These are phyloP conservation scores for Pangasianodon hypophthalmus DNA, from an alignment of 2,113 vertebrate species.

Conservation along the genomic window DNA sequence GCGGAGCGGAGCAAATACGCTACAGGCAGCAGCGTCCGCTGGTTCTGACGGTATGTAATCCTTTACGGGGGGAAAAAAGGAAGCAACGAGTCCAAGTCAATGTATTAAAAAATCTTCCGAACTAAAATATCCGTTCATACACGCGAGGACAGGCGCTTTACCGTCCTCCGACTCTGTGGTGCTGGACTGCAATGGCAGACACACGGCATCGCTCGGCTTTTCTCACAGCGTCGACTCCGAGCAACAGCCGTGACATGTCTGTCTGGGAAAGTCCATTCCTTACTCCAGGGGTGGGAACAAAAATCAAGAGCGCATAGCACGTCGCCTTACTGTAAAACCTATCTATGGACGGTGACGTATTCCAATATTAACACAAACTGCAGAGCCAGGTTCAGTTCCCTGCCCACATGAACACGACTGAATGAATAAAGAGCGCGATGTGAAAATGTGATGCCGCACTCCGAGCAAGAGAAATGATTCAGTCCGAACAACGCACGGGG, in stretches of 20 bases:
- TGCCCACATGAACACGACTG: not conserved
- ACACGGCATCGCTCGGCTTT: conserved; percentile 61
- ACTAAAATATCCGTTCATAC: conserved; percentile 32
- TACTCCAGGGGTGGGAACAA: conserved; percentile 60
- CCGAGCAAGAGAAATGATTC: conserved; percentile 6
- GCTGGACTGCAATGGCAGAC: conserved; percentile 76
- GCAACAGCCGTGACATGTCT: conserved; percentile 74
- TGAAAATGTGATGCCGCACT: not conserved
- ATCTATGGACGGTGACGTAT: conserved; percentile 12
- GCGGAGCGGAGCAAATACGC: conserved; percentile 5
- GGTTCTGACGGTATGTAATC: conserved; percentile 23
- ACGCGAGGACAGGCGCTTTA: conserved; percentile 40
- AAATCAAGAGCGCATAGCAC: conserved; percentile 22
- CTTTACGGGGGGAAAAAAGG: not conserved
- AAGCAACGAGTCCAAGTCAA: not conserved
- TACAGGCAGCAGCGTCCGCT: not conserved
- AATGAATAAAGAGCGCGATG: not conserved
- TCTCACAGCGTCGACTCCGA: conserved; percentile 65
- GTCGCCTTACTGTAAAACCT: conserved; percentile 50
- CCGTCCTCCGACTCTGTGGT: conserved; percentile 66
- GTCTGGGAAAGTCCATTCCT: conserved; percentile 76
- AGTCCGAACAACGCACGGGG: not conserved
- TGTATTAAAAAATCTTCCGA: not conserved
- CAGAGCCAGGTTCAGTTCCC: not conserved
- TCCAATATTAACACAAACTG: not conserved